Evolutionary conservation across 2,888 invertebrate genomes (phyloP).

Genomic region (Drosophila conformis): DNA sequence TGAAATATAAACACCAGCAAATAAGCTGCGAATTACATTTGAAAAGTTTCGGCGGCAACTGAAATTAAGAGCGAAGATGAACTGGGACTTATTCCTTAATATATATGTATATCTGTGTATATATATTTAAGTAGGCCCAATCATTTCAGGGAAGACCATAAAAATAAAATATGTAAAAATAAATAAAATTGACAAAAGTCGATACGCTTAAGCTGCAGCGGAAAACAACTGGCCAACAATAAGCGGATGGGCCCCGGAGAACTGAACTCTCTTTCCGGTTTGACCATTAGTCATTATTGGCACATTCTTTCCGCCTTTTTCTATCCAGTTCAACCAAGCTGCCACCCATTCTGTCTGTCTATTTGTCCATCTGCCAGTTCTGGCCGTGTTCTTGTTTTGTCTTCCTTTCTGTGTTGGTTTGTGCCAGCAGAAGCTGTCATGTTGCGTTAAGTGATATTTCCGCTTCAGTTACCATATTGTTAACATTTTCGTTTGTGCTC

Average conservation of each 20-base stretch:
- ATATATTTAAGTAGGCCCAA: slow-evolving; percentile 33
- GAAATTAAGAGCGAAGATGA: slow-evolving; percentile 55
- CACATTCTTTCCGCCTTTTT: slow-evolving; percentile 72
- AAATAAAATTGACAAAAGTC: slow-evolving; percentile 50
- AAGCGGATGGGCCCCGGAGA: slow-evolving; percentile 35
- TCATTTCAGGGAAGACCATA: slow-evolving; percentile 35
- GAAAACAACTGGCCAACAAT: slow-evolving; percentile 28
- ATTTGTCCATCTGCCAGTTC: slow-evolving; percentile 8
- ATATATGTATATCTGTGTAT: background rate
- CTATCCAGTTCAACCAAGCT: slow-evolving; percentile 34
- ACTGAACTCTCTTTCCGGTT: slow-evolving; percentile 27
- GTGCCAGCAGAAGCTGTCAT: slow-evolving; percentile 23
- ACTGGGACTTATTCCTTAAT: slow-evolving; percentile 23
- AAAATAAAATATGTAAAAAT: slow-evolving; percentile 61
- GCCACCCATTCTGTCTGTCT: slow-evolving; percentile 2
- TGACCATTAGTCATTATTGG: slow-evolving; percentile 76
- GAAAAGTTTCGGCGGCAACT: slow-evolving; percentile 40
- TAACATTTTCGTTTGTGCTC: slow-evolving; percentile 46
- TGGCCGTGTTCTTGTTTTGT: slow-evolving; percentile 6
- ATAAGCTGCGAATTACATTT: slow-evolving; percentile 17
- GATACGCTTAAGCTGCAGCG: slow-evolving; percentile 29
- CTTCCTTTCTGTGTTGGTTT: background rate
- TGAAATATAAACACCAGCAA: slow-evolving; percentile 18
- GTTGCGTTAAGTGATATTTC: slow-evolving; percentile 63
- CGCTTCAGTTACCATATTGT: slow-evolving; percentile 60